Conservation (phyloP, 2,113 vertebrate genomes). For the Ceratotherium simum region DNA sequence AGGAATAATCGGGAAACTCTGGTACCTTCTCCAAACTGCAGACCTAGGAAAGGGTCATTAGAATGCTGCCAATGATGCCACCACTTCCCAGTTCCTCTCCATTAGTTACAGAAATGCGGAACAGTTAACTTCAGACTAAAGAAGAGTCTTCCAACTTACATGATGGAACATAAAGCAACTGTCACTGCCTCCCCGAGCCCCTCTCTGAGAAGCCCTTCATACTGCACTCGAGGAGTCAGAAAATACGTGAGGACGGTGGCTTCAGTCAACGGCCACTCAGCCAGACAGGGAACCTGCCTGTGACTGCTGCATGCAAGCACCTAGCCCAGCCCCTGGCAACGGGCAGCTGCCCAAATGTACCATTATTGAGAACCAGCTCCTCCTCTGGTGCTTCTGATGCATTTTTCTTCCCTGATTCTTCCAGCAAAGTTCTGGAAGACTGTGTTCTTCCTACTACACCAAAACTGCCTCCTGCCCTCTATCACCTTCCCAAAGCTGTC, state of each 20-base stretch:
- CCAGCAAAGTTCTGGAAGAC: neutral
- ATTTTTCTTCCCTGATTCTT: neutral
- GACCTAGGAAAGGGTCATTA: neutral
- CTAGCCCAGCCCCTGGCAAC: neutral
- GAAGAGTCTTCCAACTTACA: neutral
- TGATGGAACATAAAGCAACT: neutral
- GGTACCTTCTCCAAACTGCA: neutral
- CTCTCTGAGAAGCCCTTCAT: neutral
- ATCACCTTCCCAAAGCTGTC: neutral
- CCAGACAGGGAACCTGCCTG: neutral
- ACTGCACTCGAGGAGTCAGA: neutral
- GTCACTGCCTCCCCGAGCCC: neutral
- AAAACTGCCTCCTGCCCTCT: neutral
- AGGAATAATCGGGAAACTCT: neutral
- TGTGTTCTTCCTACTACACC: neutral
- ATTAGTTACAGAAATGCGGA: neutral
- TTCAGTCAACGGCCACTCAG: fast-evolving
- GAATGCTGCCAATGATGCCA: neutral
- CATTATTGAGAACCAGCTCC: neutral
- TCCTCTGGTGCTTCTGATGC: too few species aligned
- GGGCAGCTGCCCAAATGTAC: neutral
- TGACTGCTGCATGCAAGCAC: neutral
- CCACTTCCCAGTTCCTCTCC: neutral
- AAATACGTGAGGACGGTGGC: neutral
- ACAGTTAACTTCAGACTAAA: neutral